Percentiles rank a stretch among this genome's conserved stretches.
Conservation (phyloP, 2,797 vertebrate genomes). For the Varecia variegata region DNA sequence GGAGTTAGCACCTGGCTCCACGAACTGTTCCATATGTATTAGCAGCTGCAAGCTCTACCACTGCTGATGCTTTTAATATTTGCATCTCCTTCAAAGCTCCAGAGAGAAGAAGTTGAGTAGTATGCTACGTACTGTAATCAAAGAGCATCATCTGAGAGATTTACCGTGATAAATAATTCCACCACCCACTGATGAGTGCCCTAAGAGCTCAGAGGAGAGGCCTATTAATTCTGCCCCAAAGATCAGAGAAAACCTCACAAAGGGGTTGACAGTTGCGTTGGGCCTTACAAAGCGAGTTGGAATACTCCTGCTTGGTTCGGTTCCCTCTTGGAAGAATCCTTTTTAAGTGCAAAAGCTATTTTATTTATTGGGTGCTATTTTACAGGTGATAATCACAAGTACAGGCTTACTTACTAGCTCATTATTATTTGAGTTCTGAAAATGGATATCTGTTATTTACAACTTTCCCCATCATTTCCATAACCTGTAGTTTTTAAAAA, state of each 20-base stretch:
- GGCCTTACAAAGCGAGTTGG: background rate
- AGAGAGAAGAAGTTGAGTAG: background rate
- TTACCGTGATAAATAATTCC: background rate
- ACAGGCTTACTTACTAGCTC: conserved; percentile 18
- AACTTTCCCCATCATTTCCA: background rate
- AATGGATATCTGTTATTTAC: conserved; percentile 40
- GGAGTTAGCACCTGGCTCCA: background rate
- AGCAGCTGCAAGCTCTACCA: background rate
- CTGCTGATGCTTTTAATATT: background rate
- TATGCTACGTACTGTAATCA: background rate
- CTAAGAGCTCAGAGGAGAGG: background rate
- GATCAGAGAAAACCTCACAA: conserved; percentile 40
- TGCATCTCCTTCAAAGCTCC: background rate
- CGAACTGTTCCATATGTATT: background rate
- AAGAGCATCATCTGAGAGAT: background rate
- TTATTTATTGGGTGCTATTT: background rate
- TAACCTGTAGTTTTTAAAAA: conserved; percentile 13
- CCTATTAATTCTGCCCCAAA: conserved; percentile 26
- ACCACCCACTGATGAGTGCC: background rate
- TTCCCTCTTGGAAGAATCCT: conserved; percentile 20
- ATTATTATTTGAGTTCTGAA: conserved; percentile 23
- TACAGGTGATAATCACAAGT: background rate
- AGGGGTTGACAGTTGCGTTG: background rate
- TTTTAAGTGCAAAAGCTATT: conserved; percentile 8
- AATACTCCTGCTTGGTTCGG: background rate